These are phyloP conservation scores for Encarsia formosa DNA, from an alignment of 2,888 invertebrate genomes.

Conservation along the genomic window DNA sequence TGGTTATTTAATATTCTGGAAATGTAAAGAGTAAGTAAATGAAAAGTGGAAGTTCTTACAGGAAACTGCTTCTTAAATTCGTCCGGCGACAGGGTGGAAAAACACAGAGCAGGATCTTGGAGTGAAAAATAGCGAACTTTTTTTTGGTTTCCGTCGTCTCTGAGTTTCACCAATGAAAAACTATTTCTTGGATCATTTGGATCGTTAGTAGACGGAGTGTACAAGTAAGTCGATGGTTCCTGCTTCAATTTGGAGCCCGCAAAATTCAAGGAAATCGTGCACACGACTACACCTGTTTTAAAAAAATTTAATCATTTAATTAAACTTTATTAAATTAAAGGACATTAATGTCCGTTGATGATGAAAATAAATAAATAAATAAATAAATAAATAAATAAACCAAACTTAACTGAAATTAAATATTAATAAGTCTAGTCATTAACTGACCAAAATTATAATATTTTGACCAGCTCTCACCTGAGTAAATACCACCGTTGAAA, in stretches of 20 bases:
- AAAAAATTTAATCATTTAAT: too few relatives aligned
- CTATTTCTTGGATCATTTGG: conserved; percentile 43
- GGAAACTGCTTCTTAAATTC: conserved; percentile 8
- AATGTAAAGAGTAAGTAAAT: too few relatives aligned
- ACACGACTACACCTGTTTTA: conserved; percentile 39
- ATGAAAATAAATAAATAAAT: too few relatives aligned
- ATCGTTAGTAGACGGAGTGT: conserved; percentile 36
- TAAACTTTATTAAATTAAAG: too few relatives aligned
- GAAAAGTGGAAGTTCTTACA: background rate
- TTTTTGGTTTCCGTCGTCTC: conserved; percentile 16
- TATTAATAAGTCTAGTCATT: too few relatives aligned
- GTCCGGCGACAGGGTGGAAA: conserved; percentile 14
- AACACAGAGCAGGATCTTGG: conserved; percentile 35
- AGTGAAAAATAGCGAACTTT: conserved; percentile 39
- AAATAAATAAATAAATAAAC: too few relatives aligned
- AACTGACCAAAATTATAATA: too few relatives aligned
- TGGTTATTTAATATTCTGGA: too few relatives aligned
- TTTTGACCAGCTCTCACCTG: too few relatives aligned
- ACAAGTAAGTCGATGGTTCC: conserved; percentile 27
- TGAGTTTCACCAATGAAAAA: conserved; percentile 30
- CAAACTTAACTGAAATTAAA: too few relatives aligned
- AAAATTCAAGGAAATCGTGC: conserved; percentile 37
- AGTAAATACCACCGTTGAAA: conserved; percentile 31
- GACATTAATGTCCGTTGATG: too few relatives aligned
- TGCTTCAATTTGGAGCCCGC: conserved; percentile 23